Evolutionary conservation across 37 sponge, comb jelly and placozoan genomes (phyloP).

Genomic region (Ianthella basta): DNA sequence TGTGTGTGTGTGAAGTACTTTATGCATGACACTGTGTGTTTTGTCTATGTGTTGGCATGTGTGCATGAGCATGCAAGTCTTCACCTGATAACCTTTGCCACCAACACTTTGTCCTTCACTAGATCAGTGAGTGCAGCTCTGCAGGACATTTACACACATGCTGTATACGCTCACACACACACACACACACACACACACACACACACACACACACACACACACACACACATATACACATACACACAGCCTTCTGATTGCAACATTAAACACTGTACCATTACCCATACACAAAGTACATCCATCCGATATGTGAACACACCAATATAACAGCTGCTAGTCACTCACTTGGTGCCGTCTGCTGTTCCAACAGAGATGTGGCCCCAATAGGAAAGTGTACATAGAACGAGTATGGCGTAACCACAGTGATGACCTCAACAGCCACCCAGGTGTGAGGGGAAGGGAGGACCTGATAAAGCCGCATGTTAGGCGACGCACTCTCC

Average conservation of each 20-base stretch:
- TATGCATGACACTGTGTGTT: too few species aligned
- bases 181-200: slow-evolving; percentile 15
- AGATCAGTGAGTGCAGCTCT: slow-evolving; percentile 4
- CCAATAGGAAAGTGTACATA: slow-evolving; percentile 25
- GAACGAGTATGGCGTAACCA: slow-evolving; percentile 13
- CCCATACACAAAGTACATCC: too few species aligned
- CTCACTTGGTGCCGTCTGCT: too few species aligned
- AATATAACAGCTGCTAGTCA: too few species aligned
- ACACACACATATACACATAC: not conserved
- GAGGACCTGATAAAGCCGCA: not conserved
- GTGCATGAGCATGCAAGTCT: not conserved
- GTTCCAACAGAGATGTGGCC: not conserved
- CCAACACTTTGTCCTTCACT: not conserved
- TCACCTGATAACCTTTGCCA: slow-evolving; percentile 33
- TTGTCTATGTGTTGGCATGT: too few species aligned
- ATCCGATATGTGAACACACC: too few species aligned
- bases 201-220: slow-evolving; percentile 11
- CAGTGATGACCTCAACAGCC: slow-evolving; percentile 21
- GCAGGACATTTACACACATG: not conserved
- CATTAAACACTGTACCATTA: slow-evolving; percentile 10
- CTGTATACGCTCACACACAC: slow-evolving; percentile 10
- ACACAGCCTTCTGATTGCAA: slow-evolving; percentile 35
- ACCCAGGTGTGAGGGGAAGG: slow-evolving; percentile 22
- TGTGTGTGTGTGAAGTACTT: too few species aligned
- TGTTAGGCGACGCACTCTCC: not conserved